Percentiles rank a stretch among this genome's conserved stretches.
Evolutionary conservation across 2,888 invertebrate genomes (phyloP).

Genomic region (Coecobrya sp.): DNA sequence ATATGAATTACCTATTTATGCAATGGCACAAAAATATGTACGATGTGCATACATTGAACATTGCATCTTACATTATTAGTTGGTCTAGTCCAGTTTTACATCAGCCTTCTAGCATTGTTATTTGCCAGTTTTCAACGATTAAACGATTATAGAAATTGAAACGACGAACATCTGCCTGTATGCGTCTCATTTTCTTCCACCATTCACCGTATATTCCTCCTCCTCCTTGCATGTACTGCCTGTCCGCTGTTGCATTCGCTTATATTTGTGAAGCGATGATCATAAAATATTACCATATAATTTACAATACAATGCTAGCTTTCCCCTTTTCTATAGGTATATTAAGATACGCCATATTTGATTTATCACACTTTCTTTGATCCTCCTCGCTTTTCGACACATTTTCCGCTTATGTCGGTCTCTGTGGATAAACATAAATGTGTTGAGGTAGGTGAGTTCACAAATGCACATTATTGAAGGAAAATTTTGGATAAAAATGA

Average conservation of each 20-base stretch:
- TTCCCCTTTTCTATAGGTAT: slow-evolving; percentile 52
- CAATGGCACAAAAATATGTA: background rate
- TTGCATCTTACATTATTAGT: background rate
- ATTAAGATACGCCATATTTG: slow-evolving; percentile 57
- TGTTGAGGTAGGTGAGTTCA: background rate
- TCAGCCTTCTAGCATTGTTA: background rate
- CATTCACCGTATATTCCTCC: background rate
- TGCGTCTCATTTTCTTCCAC: background rate
- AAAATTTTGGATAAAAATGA: background rate
- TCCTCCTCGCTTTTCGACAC: background rate
- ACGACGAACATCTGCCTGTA: slow-evolving; percentile 4
- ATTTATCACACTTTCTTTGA: slow-evolving; percentile 52
- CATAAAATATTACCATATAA: slow-evolving; percentile 28
- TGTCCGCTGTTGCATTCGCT: slow-evolving; percentile 40
- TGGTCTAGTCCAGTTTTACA: background rate
- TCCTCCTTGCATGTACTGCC: slow-evolving; percentile 8
- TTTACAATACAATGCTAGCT: background rate
- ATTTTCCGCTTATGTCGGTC: background rate
- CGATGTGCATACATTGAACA: background rate
- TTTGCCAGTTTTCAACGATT: background rate
- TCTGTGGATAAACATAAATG: background rate
- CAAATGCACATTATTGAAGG: background rate
- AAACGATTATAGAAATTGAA: background rate
- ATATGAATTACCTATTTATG: background rate
- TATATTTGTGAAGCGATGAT: slow-evolving; percentile 4